Evolutionary conservation across 2,888 invertebrate species (phyloP).

Genomic region (Itoplectis maculator): DNA sequence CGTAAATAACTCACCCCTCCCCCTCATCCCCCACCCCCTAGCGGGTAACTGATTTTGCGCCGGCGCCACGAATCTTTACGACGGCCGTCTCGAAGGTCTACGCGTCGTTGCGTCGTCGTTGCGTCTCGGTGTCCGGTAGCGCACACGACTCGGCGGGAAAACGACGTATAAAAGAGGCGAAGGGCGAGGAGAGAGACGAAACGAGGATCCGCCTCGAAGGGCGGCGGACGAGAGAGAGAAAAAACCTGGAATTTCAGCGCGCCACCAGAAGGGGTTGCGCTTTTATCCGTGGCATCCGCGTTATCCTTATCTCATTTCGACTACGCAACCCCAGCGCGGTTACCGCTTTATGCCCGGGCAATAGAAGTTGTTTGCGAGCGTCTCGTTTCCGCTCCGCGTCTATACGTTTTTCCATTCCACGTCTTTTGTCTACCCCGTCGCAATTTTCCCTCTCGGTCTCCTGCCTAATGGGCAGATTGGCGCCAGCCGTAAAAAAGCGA

Average conservation of each 20-base stretch:
- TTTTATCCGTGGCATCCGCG: slow-evolving; percentile 47
- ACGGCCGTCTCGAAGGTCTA: slow-evolving; percentile 71
- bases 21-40: too few relatives aligned
- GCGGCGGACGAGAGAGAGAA: slow-evolving; percentile 29
- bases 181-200: slow-evolving; percentile 36
- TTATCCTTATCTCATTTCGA: slow-evolving; percentile 54
- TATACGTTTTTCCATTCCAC: slow-evolving; percentile 45
- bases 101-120: slow-evolving; percentile 66
- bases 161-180: slow-evolving; percentile 58
- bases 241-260: slow-evolving; percentile 41
- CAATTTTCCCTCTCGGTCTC: slow-evolving; percentile 31
- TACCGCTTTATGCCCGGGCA: slow-evolving; percentile 46
- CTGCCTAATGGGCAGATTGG: slow-evolving; percentile 32
- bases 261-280: slow-evolving; percentile 42
- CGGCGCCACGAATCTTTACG: slow-evolving; percentile 82
- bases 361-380: slow-evolving; percentile 66
- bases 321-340: slow-evolving; percentile 26
- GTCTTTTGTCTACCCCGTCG: slow-evolving; percentile 65
- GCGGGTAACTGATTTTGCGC: slow-evolving; percentile 77
- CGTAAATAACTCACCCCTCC: slow-evolving; percentile 79
- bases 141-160: slow-evolving; percentile 23
- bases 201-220: slow-evolving; percentile 30
- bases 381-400: slow-evolving; percentile 59
- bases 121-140: slow-evolving; percentile 25
- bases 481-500: slow-evolving; percentile 46